Base-by-base conservation (phyloP, 2,113 vertebrate species). In the Labeo rohita region DNA sequence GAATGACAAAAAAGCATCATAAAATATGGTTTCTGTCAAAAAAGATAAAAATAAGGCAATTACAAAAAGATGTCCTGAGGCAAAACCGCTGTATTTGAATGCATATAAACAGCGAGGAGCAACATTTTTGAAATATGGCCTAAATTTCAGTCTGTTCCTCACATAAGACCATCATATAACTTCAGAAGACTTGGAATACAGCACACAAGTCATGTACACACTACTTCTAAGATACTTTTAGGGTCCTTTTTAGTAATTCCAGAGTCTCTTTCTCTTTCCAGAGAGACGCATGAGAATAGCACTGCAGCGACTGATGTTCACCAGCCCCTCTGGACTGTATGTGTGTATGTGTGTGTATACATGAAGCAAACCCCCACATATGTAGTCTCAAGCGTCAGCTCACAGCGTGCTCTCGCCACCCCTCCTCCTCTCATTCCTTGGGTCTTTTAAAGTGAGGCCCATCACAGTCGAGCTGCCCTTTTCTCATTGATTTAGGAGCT, bases 401-500 rank as follows among this genome's bases (percentile, higher is more conserved):
- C 23, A 28, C 74, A 77, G 74, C 23, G 34, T 1, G 34, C 65
- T 39, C 23, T 11, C 45, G 8, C 3, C 9, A 1, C 77, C 54
- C 77, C 34, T 47, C 61, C 39, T 28, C 13, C 79, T 28, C n/a
- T 66, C 43, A 66, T 36, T 81, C 80, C 79, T 66, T 49, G 18
- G 70, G 70, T 66, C 61, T 66, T 81, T 81, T 81, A 72, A 54
- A 83, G 39, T 47, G 18, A 45, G 78, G 78, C 39, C 56, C 56
- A 45, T 63, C 54, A 47, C 43, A 49, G 59, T n/a, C 3, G 18
- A 61, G 80, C 23, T 68, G 61, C 12, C 45, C 68, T 73, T 43
- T 84, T 66, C 65, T n/a, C 65, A 54, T 72, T 83, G 80, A 83
- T 83, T 83, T 72, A 49, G 18, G 49, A 18, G 80, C 80, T 47